These are phyloP conservation scores for Diaperis boleti DNA, from an alignment of 2,888 invertebrate genomes.

Conservation along the genomic window DNA sequence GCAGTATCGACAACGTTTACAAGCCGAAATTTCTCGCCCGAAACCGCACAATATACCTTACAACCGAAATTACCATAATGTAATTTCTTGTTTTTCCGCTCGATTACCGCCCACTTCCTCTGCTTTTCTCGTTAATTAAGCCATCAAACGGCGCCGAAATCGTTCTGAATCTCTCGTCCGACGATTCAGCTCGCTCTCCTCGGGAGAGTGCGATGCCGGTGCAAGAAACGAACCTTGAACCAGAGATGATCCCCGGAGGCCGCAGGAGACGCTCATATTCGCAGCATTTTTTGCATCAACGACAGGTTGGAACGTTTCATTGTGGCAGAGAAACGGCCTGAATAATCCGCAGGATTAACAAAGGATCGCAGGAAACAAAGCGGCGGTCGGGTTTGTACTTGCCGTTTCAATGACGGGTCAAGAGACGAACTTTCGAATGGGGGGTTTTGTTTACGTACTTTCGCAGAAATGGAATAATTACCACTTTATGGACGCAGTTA, in stretches of 20 bases:
- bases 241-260: constrained; percentile 29
- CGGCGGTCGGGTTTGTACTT: too few relatives aligned
- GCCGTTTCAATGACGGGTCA: constrained; percentile 1
- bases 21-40: too few relatives aligned
- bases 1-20: too few relatives aligned
- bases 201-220: constrained; percentile 15
- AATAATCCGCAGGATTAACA: constrained; percentile 13
- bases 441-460: too few relatives aligned
- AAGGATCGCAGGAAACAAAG: not conserved
- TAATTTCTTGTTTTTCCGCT: not conserved
- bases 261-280: constrained; percentile 34
- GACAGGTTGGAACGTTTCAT: constrained; percentile 26
- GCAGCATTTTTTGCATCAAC: constrained; percentile 24
- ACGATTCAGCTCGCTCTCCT: too few relatives aligned
- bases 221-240: constrained; percentile 33
- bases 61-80: too few relatives aligned
- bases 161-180: too few relatives aligned
- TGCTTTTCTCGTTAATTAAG: constrained; percentile 2
- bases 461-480: too few relatives aligned
- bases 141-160: not conserved
- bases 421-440: constrained; percentile 1
- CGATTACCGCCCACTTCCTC: not conserved
- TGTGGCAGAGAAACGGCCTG: constrained; percentile 3
- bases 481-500: too few relatives aligned
- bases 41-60: too few relatives aligned